These are phyloP conservation scores for Scartelaos histophorus DNA, from an alignment of 2,113 vertebrate genomes.

Conservation along the genomic window DNA sequence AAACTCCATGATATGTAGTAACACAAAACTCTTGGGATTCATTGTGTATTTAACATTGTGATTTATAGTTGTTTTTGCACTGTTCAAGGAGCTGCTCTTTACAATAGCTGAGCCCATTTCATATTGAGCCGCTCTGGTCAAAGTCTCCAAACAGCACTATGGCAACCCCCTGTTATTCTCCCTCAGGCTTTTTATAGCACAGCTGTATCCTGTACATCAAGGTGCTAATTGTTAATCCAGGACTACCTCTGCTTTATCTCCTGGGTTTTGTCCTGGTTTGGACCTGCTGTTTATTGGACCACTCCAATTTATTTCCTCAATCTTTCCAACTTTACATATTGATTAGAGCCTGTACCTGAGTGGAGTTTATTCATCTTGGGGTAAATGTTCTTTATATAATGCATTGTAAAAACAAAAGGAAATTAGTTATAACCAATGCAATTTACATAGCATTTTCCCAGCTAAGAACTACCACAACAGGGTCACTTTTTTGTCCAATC, in stretches of 20 bases:
- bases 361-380: too few species aligned
- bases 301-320: not conserved
- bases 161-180: constrained; percentile 50
- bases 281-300: not conserved
- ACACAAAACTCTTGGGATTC: not conserved
- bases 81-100: constrained; percentile 6
- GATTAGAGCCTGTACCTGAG: too few species aligned
- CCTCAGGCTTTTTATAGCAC: constrained; percentile 6
- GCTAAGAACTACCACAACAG: too few species aligned
- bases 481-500: too few species aligned
- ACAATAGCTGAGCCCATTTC: constrained; percentile 43
- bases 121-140: constrained; percentile 9
- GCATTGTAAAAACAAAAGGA: too few species aligned
- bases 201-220: constrained; percentile 39
- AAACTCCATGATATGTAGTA: too few species aligned
- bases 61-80: not conserved
- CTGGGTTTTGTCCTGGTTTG: not conserved
- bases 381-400: too few species aligned
- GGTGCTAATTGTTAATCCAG: not conserved
- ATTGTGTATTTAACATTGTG: not conserved
- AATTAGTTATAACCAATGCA: too few species aligned
- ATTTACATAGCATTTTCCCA: too few species aligned
- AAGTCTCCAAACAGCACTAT: constrained; percentile 58
- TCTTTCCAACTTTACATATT: too few species aligned
- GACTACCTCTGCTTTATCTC: not conserved